phyloP scores from a whole-genome alignment of 1,140 invertebrate species.

The Venustaconcha ellipsiformis region DNA sequence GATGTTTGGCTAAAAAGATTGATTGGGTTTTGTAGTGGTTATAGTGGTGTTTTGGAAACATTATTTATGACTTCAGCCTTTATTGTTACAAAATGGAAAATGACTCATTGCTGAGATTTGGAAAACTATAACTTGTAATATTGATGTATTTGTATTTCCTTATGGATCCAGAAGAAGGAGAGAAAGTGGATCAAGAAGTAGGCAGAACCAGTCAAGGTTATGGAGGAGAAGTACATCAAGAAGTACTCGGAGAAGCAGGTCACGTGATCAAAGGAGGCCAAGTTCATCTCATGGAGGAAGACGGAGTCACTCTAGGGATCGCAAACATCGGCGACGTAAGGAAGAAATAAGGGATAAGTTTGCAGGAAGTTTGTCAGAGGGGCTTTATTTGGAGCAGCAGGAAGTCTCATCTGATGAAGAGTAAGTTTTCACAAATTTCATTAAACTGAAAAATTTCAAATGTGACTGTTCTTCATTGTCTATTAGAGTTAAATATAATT shows the following conservation, averaged over 20 bases:
- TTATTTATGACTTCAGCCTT: no score
- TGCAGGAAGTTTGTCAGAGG: conserved; percentile 88
- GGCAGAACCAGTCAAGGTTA: conserved; percentile 11
- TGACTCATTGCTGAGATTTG: conserved; percentile 5
- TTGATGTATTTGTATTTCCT: neutral
- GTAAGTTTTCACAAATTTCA: conserved; percentile 1
- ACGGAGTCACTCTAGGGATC: conserved; percentile 58
- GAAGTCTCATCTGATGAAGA: conserved; percentile 63
- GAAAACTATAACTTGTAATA: neutral
- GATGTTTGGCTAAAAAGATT: no score
- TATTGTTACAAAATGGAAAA: neutral
- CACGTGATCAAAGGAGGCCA: conserved; percentile 21
- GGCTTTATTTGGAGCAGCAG: conserved; percentile 72
- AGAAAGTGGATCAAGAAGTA: conserved; percentile 27
- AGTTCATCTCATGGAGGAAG: conserved; percentile 39
- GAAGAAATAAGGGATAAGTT: conserved; percentile 74
- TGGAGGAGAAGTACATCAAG: conserved; percentile 5
- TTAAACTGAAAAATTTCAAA: no score
- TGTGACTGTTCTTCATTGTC: no score
- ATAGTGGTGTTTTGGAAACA: no score
- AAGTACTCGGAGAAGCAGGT: conserved; percentile 22
- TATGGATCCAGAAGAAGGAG: conserved; percentile 6
- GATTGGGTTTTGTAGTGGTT: no score
- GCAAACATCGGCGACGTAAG: conserved; percentile 15
- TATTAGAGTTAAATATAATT: no score